Evolutionary conservation across 2,113 vertebrate genomes (phyloP), one percentile per base, ranked within the genome.

Genomic region (Platichthys flesus): DNA sequence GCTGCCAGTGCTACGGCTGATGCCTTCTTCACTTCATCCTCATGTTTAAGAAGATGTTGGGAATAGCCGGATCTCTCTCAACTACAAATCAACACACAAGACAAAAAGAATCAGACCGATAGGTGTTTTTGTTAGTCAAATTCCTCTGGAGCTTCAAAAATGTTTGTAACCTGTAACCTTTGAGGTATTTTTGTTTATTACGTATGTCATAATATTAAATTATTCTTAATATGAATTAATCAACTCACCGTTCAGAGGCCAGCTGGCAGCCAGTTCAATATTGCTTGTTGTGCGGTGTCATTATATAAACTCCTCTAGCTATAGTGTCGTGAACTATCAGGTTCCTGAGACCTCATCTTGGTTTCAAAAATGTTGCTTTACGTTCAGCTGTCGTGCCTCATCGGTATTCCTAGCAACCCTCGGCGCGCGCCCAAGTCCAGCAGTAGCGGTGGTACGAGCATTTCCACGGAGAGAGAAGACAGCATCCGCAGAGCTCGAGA

Each of bases 401-500:
- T 89, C 81, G 81, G 74, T 76, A 83, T 89, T 87, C 71, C 71
- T 70, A 3, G 35, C 74, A 49, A 66, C 71, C 76, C 59, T 40
- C 52, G 65, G 76, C 61, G 80, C 84, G 81, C 82, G 45, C 86
- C 75, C 61, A 63, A 18, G 20, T 61, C 31, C 61, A 81, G 64
- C 74, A 37, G 77, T 60, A 56, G 71, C 83, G 59, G 75, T 31
- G 67, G 72, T 76, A 68, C 83, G 85, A 85, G 85, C 85, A 71
- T 67, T 66, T 63, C 15, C 28, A 57, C 31, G 52, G 47, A 45
- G 52, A 62, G 77, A 79, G 51, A 55, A 81, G 4, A 20, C 51
- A 26, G 70, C 78, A 82, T 89, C 86, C 64, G 85, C 90, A 91
- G 85, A 86, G 83, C 81, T 74, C 71, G 67, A 70, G 65, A 54